A percentile compares a stretch with the other conserved stretches of the same genome.
These are phyloP conservation scores for Axinella damicornis DNA, from an alignment of 37 sponge, comb jelly and placozoan species.

Conservation along the genomic window DNA sequence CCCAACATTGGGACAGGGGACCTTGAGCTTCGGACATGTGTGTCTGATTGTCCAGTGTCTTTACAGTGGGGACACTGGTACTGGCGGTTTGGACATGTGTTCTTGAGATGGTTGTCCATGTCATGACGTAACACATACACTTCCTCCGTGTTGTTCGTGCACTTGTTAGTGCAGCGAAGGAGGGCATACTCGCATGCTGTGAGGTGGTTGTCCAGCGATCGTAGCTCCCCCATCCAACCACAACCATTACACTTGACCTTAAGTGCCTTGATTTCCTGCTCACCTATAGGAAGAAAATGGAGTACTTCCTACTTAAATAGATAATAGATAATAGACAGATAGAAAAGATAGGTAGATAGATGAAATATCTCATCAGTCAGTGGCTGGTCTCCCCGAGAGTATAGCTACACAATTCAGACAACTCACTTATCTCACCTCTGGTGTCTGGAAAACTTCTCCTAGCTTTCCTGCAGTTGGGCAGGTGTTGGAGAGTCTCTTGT, in stretches of 20 bases:
- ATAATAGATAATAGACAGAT: too few relatives aligned
- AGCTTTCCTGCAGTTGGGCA: slow-evolving; percentile 25
- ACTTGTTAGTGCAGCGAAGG: slow-evolving; percentile 36
- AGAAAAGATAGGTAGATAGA: too few relatives aligned
- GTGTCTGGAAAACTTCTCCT: too few relatives aligned
- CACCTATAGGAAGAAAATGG: too few relatives aligned
- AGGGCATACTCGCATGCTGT: not conserved
- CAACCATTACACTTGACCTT: slow-evolving; percentile 25
- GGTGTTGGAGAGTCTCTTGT: not conserved
- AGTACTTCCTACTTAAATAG: too few relatives aligned
- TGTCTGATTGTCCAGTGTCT: slow-evolving; percentile 30
- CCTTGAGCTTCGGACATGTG: slow-evolving; percentile 13
- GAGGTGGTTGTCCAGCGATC: slow-evolving; percentile 6
- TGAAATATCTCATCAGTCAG: too few relatives aligned
- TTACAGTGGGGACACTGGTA: slow-evolving; percentile 44
- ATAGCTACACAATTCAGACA: too few relatives aligned
- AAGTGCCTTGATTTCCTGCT: slow-evolving; percentile 13
- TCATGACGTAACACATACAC: slow-evolving; percentile 8
- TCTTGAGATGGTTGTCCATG: slow-evolving; percentile 2
- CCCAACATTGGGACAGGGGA: slow-evolving; percentile 19
- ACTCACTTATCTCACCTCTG: too few relatives aligned
- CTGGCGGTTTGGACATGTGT: slow-evolving; percentile 29
- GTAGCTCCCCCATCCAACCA: slow-evolving; percentile 40
- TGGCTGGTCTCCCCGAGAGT: too few relatives aligned
- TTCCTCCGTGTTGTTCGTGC: slow-evolving; percentile 1